Evolutionary conservation across 2,113 vertebrate species (phyloP).

Genomic region (Athene noctua): DNA sequence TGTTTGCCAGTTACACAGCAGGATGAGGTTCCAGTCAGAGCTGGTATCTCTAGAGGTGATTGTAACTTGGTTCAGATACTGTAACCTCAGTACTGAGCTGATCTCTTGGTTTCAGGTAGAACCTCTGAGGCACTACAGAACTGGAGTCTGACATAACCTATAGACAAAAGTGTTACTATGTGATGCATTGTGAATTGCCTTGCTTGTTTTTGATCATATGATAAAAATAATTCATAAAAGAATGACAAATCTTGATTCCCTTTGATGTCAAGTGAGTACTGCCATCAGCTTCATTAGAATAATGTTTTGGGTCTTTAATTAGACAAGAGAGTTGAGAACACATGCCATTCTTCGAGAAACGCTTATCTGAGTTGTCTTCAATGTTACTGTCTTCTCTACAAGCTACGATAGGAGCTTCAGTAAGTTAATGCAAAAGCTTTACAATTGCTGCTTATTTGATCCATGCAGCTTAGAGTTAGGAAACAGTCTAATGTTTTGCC

Average conservation of each 20-base stretch:
- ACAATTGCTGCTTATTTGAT: constrained; percentile 15
- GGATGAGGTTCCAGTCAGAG: background rate
- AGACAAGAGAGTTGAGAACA: background rate
- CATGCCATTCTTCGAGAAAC: background rate
- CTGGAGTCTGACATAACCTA: background rate
- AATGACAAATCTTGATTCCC: background rate
- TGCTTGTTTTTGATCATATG: background rate
- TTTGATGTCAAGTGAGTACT: constrained; percentile 11
- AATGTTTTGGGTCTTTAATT: background rate
- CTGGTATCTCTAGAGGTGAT: background rate
- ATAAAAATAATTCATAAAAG: constrained; percentile 16
- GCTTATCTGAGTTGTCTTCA: background rate
- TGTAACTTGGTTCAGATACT: background rate
- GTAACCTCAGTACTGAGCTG: background rate
- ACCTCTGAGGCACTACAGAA: background rate
- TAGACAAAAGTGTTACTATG: background rate
- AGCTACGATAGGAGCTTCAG: background rate
- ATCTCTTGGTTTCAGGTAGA: background rate
- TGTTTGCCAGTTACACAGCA: background rate
- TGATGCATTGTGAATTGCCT: background rate
- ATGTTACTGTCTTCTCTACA: background rate
- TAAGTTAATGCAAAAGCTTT: background rate
- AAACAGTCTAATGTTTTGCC: constrained; percentile 47
- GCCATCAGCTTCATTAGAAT: background rate
- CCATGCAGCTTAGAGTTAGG: background rate